A percentile compares a stretch with the other conserved stretches of the same genome.
Evolutionary conservation across 2,113 vertebrate genomes (phyloP).

Genomic region (Oenanthe oenanthe): DNA sequence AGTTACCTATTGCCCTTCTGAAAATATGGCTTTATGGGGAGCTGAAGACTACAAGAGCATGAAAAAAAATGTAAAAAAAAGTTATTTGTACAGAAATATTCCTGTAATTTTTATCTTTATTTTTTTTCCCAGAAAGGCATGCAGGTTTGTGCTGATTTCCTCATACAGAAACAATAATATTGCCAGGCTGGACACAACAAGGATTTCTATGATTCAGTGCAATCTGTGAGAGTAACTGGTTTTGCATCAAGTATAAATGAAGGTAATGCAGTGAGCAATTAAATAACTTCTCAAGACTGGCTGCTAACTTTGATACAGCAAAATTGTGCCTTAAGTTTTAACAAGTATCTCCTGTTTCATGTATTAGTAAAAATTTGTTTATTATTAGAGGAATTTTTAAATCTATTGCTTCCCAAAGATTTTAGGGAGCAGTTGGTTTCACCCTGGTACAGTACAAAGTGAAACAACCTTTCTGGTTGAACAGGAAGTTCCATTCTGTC

Average conservation of each 20-base stretch:
- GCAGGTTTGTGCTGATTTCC: background rate
- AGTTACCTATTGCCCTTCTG: background rate
- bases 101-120: background rate
- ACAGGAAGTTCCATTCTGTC: background rate
- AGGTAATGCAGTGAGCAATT: background rate
- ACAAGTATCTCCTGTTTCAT: background rate
- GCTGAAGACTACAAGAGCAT: background rate
- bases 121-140: background rate
- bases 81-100: background rate
- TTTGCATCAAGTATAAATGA: background rate
- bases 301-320: background rate
- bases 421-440: background rate
- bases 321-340: background rate
- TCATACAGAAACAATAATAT: background rate
- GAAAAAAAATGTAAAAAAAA: background rate
- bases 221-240: background rate
- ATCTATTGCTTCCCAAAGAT: background rate
- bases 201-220: background rate
- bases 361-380: background rate
- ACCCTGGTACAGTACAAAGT: background rate
- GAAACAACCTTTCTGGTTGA: background rate
- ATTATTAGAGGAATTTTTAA: background rate
- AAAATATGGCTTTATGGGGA: background rate
- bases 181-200: background rate
- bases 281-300: background rate